A percentile compares a stretch with the other conserved stretches of the same genome.
phyloP scores from a whole-genome alignment of 1,140 invertebrate genomes.

The Drosophila lowei region DNA sequence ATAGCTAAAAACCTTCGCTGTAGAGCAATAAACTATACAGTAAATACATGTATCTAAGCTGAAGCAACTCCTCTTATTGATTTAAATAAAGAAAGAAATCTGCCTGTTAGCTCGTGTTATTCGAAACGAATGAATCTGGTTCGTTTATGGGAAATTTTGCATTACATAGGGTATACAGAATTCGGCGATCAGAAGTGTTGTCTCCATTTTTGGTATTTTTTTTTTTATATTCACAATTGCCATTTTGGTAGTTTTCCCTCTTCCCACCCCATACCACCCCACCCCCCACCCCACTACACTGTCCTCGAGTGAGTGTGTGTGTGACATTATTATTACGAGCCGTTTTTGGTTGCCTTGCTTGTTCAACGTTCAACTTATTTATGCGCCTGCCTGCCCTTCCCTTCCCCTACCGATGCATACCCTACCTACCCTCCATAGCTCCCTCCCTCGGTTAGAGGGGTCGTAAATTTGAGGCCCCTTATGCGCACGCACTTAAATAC shows the following conservation, averaged over 20 bases:
- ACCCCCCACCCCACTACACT: neutral
- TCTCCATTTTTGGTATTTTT: slow-evolving; percentile 35
- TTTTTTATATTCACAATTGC: slow-evolving; percentile 82
- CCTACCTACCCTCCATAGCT: slow-evolving; percentile 13
- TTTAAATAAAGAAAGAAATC: no score
- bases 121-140: no score
- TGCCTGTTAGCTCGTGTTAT: no score
- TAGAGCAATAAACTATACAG: no score
- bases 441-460: no score
- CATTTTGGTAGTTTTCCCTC: slow-evolving; percentile 74
- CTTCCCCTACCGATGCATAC: slow-evolving; percentile 19
- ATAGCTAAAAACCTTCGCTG: no score
- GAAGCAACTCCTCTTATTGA: no score
- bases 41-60: no score
- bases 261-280: slow-evolving; percentile 1
- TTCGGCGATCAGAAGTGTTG: neutral
- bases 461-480: slow-evolving; percentile 77
- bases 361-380: slow-evolving; percentile 81
- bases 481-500: slow-evolving; percentile 80
- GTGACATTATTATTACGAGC: slow-evolving; percentile 79
- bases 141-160: no score
- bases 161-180: no score
- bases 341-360: slow-evolving; percentile 74
- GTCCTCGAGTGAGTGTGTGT: slow-evolving; percentile 56
- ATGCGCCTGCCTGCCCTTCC: slow-evolving; percentile 45